Percentiles rank a stretch among this genome's conserved stretches.
These are phyloP conservation scores for Exephanes ischioxanthus DNA, from an alignment of 2,888 invertebrate species.

Conservation along the genomic window DNA sequence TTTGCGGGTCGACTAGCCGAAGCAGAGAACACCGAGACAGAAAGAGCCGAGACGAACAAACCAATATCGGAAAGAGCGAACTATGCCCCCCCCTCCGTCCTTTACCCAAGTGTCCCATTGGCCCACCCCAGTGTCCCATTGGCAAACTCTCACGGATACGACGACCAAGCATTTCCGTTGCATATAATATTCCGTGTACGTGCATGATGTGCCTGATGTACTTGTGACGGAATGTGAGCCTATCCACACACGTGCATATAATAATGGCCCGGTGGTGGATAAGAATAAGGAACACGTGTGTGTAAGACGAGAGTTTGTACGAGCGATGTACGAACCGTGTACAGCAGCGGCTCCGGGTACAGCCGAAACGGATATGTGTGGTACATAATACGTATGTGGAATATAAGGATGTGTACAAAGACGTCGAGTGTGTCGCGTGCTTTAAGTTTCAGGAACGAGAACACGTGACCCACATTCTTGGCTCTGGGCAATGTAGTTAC, in stretches of 20 bases:
- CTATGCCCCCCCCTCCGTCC: neutral
- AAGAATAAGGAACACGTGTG: conserved; percentile 28
- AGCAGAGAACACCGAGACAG: conserved; percentile 24
- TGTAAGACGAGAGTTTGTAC: conserved; percentile 45
- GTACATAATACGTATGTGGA: neutral
- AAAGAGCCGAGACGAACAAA: conserved; percentile 22
- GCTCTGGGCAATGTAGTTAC: conserved; percentile 51
- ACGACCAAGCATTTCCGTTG: conserved; percentile 29
- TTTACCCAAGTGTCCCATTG: conserved; percentile 27
- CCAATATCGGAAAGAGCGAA: conserved; percentile 52
- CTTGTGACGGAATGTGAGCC: neutral
- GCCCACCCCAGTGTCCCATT: conserved; percentile 44
- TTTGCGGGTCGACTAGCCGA: conserved; percentile 42
- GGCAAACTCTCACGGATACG: conserved; percentile 24
- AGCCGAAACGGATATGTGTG: conserved; percentile 6
- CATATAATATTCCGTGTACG: conserved; percentile 15
- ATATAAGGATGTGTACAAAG: conserved; percentile 47
- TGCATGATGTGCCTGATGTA: neutral
- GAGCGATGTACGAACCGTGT: conserved; percentile 31
- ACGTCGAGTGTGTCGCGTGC: conserved; percentile 29
- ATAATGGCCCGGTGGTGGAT: conserved; percentile 44
- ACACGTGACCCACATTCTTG: conserved; percentile 69
- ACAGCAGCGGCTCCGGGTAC: conserved; percentile 5
- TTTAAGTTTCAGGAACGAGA: conserved; percentile 55
- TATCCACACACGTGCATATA: conserved; percentile 35